Conservation (phyloP, 2,888 invertebrate species). For the Chymomyza procnemis region DNA sequence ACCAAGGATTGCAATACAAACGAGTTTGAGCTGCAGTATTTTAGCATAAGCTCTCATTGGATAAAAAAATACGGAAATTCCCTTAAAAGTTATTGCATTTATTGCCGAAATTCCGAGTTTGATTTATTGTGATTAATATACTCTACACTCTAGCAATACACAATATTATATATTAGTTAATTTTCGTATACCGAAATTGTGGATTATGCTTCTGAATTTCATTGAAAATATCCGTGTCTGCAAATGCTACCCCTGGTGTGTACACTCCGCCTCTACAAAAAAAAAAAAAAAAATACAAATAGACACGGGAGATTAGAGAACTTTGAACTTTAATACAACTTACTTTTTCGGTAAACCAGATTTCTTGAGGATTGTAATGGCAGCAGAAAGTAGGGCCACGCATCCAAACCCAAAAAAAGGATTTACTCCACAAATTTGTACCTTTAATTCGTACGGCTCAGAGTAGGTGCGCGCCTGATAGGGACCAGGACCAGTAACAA, state of each 20-base stretch:
- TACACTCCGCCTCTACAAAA: slow-evolving; percentile 13
- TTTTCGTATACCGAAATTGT: not conserved
- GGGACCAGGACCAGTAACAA: not conserved
- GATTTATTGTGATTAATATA: too few species aligned
- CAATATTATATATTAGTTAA: too few species aligned
- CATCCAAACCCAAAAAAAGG: slow-evolving; percentile 17
- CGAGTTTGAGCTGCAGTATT: too few species aligned
- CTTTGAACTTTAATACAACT: not conserved
- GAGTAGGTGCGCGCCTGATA: not conserved
- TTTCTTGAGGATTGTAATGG: slow-evolving; percentile 4
- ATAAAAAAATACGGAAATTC: too few species aligned
- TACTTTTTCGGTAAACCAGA: slow-evolving; percentile 3
- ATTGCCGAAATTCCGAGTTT: too few species aligned
- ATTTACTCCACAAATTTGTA: slow-evolving; percentile 1
- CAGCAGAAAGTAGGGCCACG: slow-evolving; percentile 8
- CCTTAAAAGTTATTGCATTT: too few species aligned
- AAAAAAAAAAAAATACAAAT: too few species aligned
- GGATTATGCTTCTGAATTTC: slow-evolving; percentile 4
- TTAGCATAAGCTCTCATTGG: too few species aligned
- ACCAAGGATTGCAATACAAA: too few species aligned
- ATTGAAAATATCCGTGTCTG: slow-evolving; percentile 3
- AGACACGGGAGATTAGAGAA: too few species aligned
- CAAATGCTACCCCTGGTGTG: slow-evolving; percentile 18
- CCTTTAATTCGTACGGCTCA: not conserved
- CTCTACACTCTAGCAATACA: too few species aligned